Evolutionary conservation across 2,113 vertebrate species (phyloP).

Genomic region (Grallaria varia): DNA sequence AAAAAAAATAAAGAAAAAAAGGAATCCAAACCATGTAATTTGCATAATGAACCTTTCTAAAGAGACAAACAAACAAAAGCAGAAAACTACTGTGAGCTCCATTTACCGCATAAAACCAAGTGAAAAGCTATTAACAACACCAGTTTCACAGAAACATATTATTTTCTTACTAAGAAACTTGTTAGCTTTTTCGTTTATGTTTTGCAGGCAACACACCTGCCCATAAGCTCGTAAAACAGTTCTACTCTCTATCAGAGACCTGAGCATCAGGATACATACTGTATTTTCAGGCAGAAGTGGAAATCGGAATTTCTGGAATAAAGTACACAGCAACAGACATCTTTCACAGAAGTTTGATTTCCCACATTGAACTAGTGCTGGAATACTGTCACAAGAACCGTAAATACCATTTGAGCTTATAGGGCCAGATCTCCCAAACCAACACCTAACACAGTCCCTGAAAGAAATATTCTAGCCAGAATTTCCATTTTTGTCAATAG

Average conservation of each 20-base stretch:
- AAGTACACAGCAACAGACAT: background rate
- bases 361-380: background rate
- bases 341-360: background rate
- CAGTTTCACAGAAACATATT: background rate
- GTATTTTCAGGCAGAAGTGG: background rate
- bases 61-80: background rate
- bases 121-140: background rate
- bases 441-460: background rate
- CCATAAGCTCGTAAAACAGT: background rate
- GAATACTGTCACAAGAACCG: background rate
- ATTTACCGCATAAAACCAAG: background rate
- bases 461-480: background rate
- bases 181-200: background rate
- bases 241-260: background rate
- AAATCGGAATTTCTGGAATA: background rate
- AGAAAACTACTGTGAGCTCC: background rate
- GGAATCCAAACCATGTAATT: background rate
- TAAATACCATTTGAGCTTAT: background rate
- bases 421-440: background rate
- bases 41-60: background rate
- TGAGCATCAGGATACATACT: background rate
- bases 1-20: background rate
- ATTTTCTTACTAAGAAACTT: background rate
- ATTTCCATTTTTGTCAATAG: slow-evolving; percentile 18
- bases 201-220: background rate